Conservation (phyloP, 92 coral and sea anemone species). For the Nematostella vectensis region DNA sequence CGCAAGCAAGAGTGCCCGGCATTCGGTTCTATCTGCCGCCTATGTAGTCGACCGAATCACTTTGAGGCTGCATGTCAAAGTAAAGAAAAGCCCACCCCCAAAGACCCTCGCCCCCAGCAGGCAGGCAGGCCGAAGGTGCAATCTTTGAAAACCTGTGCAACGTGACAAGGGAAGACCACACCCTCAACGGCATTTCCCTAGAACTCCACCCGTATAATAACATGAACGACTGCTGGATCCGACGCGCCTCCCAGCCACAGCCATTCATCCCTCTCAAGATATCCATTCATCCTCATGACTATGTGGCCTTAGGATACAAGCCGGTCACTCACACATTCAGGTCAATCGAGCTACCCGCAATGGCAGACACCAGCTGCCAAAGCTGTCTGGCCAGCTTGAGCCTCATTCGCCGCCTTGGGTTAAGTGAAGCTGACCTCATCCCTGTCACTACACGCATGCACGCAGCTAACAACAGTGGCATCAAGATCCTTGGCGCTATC, state of each 20-base stretch:
- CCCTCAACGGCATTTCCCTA: conserved; percentile 16
- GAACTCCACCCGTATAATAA: conserved; percentile 55
- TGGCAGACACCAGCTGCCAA: too few species aligned
- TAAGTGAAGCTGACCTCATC: too few species aligned
- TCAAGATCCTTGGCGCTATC: too few species aligned
- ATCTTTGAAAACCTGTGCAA: conserved; percentile 39
- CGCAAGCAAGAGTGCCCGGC: conserved; percentile 43
- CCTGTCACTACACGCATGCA: too few species aligned
- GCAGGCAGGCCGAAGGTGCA: conserved; percentile 21
- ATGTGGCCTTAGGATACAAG: conserved; percentile 29
- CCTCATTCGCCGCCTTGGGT: too few species aligned
- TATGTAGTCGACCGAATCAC: conserved; percentile 40
- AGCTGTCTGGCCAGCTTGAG: too few species aligned
- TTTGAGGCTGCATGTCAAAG: conserved; percentile 40
- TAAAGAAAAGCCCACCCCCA: conserved; percentile 26
- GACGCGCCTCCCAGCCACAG: conserved; percentile 41
- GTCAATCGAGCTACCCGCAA: too few species aligned
- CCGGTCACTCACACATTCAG: conserved; percentile 20
- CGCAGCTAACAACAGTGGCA: too few species aligned
- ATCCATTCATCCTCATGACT: conserved; percentile 42
- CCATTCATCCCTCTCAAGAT: conserved; percentile 38
- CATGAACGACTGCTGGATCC: conserved; percentile 24
- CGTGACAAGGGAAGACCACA: conserved; percentile 13
- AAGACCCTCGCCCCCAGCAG: neutral
- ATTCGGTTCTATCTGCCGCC: conserved; percentile 34